phyloP scores from a whole-genome alignment of 1,140 invertebrate species.

The Drosophila auraria region DNA sequence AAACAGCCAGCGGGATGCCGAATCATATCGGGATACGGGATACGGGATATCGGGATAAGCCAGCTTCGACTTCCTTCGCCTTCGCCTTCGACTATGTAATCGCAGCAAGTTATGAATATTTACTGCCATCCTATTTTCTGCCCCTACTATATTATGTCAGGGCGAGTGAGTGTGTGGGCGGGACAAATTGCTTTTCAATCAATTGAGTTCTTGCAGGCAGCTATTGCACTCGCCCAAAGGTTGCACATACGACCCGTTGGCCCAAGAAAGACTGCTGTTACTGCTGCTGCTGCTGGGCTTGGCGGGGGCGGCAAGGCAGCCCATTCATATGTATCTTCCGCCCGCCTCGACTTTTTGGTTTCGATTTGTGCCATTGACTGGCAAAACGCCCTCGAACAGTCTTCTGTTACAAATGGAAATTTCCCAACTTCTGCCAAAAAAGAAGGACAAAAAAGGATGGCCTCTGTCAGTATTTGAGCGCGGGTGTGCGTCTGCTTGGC shows the following conservation, averaged over 20 bases:
- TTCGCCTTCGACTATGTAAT: slow-evolving; percentile 13
- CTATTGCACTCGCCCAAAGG: slow-evolving; percentile 73
- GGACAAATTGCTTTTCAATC: slow-evolving; percentile 79
- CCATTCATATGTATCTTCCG: slow-evolving; percentile 58
- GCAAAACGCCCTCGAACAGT: slow-evolving; percentile 72
- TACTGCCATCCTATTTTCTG: slow-evolving; percentile 62
- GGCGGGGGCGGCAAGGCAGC: slow-evolving; percentile 11
- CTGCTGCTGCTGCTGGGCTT: too few species aligned
- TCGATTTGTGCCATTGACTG: slow-evolving; percentile 67
- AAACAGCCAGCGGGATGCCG: slow-evolving; percentile 14
- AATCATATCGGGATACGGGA: neutral
- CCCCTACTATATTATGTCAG: slow-evolving; percentile 34
- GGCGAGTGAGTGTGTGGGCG: slow-evolving; percentile 28
- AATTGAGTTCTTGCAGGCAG: slow-evolving; percentile 69
- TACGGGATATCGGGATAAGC: neutral
- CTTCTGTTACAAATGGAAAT: slow-evolving; percentile 78
- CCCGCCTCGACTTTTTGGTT: slow-evolving; percentile 33
- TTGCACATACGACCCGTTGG: slow-evolving; percentile 59
- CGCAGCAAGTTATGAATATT: slow-evolving; percentile 49
- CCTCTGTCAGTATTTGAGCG: slow-evolving; percentile 32
- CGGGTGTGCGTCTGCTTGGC: slow-evolving; percentile 54
- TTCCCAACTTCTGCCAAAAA: slow-evolving; percentile 69
- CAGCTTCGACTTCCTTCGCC: too few species aligned
- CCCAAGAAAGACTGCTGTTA: neutral
- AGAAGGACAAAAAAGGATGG: slow-evolving; percentile 5